phyloP scores from a whole-genome alignment of 2,888 invertebrate genomes.

The Metopia argyrocephala region DNA sequence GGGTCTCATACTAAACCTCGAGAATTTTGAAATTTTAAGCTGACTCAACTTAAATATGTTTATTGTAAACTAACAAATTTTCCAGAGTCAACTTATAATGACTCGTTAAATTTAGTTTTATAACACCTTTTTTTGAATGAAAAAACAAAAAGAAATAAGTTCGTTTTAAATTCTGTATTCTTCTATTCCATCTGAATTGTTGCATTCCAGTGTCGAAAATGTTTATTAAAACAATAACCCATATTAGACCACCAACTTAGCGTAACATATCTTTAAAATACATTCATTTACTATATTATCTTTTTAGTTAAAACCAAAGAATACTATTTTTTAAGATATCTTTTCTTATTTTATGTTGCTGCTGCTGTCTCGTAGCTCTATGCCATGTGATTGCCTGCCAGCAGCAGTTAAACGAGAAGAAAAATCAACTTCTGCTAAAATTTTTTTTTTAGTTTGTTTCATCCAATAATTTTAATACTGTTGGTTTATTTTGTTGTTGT shows the following conservation, averaged over 20 bases:
- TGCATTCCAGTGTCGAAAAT: conserved; percentile 24
- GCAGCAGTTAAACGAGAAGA: background rate
- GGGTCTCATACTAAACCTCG: no score
- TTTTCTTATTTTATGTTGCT: background rate
- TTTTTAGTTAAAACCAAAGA: no score
- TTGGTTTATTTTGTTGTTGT: background rate
- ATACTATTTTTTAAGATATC: no score
- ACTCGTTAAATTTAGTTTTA: conserved; percentile 38
- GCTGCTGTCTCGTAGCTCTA: no score
- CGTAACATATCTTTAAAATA: conserved; percentile 56
- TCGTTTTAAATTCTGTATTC: background rate
- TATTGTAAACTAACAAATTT: no score
- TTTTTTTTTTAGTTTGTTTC: background rate
- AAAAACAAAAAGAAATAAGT: background rate
- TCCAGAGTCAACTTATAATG: conserved; percentile 7
- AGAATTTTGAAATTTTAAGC: no score
- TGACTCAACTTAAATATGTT: no score
- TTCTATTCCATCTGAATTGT: background rate
- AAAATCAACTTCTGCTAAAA: conserved; percentile 31
- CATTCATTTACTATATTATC: conserved; percentile 5
- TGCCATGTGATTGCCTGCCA: conserved; percentile 19
- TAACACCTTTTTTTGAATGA: conserved; percentile 17
- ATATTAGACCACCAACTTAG: conserved; percentile 63
- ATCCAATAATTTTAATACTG: conserved; percentile 36
- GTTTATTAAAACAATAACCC: conserved; percentile 56